Evolutionary conservation across 2,888 invertebrate genomes (phyloP).

Genomic region (Conus canariensis): DNA sequence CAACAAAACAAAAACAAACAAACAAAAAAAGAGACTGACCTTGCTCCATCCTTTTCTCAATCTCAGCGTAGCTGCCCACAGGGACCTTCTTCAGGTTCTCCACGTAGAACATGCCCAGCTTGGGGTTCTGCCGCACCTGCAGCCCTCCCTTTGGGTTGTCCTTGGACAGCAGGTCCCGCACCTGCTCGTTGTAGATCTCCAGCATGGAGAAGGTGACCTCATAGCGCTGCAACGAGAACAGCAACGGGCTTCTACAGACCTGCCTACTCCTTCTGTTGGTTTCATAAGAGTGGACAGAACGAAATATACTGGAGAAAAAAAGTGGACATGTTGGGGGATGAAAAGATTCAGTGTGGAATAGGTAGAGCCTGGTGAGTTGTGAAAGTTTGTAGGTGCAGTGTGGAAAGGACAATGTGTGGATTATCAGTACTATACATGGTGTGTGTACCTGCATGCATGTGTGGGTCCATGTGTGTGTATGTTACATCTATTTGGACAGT

Average conservation of each 20-base stretch:
- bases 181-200: constrained; percentile 80
- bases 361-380: no score
- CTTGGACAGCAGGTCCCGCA: constrained; percentile 77
- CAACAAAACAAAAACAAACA: background rate
- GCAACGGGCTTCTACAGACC: background rate
- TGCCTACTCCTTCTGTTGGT: no score
- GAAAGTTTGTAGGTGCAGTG: no score
- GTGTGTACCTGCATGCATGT: no score
- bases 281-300: no score
- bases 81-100: constrained; percentile 77
- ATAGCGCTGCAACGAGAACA: constrained; percentile 68
- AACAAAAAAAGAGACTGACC: constrained; percentile 60
- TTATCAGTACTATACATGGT: no score
- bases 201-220: constrained; percentile 79
- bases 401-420: no score
- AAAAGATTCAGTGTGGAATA: no score
- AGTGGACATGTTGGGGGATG: no score
- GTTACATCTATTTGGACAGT: no score
- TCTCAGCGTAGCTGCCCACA: constrained; percentile 78
- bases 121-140: constrained; percentile 77
- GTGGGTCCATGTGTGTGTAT: no score
- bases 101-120: constrained; percentile 78
- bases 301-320: no score
- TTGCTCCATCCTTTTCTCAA: constrained; percentile 78
- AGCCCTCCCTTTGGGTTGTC: constrained; percentile 78